These are phyloP conservation scores for Python bivittatus DNA, from an alignment of 2,113 vertebrate species.

Conservation along the genomic window DNA sequence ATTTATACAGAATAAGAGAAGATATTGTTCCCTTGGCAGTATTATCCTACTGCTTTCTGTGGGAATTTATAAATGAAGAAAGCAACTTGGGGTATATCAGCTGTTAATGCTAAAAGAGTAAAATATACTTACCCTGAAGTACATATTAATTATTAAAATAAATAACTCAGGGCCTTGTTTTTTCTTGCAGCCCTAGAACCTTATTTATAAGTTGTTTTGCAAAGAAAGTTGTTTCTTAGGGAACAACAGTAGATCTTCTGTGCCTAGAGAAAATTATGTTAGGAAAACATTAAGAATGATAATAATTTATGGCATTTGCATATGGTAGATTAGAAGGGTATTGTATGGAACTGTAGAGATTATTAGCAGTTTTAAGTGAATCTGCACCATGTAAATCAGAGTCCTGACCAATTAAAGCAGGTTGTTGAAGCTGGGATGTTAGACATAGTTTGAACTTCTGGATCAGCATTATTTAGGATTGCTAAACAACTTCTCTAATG, in stretches of 20 bases:
- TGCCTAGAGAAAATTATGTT: constrained; percentile 4
- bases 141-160: constrained; percentile 32
- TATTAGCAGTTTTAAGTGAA: not conserved
- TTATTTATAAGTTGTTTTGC: constrained; percentile 2
- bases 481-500: not conserved
- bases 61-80: constrained; percentile 53
- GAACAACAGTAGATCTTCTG: constrained; percentile 1
- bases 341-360: not conserved
- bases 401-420: not conserved
- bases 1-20: constrained; percentile 26
- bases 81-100: constrained; percentile 34
- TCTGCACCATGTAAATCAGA: not conserved
- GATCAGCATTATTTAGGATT: not conserved
- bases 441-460: not conserved
- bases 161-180: constrained; percentile 46
- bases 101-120: constrained; percentile 43
- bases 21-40: constrained; percentile 32
- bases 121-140: constrained; percentile 1
- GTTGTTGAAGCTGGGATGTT: not conserved
- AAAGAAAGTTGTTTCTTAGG: constrained; percentile 17
- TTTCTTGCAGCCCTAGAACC: constrained; percentile 24
- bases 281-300: not conserved
- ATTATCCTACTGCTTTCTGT: constrained; percentile 32
- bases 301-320: constrained; percentile 1
- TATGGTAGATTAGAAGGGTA: constrained; percentile 6